Evolutionary conservation across 92 coral and sea anemone genomes (phyloP).

Genomic region (Paragorgia papillata): DNA sequence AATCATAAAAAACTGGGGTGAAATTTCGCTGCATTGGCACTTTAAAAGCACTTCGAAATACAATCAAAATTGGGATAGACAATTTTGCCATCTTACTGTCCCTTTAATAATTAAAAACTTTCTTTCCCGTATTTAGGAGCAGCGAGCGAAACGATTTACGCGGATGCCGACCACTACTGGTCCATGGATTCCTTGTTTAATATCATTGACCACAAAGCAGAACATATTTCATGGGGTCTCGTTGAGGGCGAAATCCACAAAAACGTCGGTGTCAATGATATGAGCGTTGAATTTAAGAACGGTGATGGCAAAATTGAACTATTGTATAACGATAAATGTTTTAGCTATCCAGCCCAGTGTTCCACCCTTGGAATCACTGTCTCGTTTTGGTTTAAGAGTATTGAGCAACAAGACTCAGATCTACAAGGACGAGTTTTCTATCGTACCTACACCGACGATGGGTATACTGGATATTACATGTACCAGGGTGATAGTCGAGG

Average conservation of each 20-base stretch:
- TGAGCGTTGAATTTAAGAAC: neutral
- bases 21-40: too few species aligned
- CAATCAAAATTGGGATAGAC: too few species aligned
- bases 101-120: too few species aligned
- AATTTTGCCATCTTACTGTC: too few species aligned
- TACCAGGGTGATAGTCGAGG: neutral
- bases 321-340: neutral
- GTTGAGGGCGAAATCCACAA: neutral
- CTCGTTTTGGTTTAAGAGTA: constrained; percentile 32
- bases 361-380: neutral
- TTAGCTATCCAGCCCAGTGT: neutral
- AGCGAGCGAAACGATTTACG: constrained; percentile 11
- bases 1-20: too few species aligned
- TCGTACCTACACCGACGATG: neutral
- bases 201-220: constrained; percentile 14
- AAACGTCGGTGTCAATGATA: constrained; percentile 6
- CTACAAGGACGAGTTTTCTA: constrained; percentile 2
- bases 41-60: too few species aligned
- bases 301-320: constrained; percentile 25
- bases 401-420: neutral
- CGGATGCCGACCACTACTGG: constrained; percentile 23
- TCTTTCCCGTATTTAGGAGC: neutral
- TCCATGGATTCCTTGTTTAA: constrained; percentile 24
- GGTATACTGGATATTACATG: constrained; percentile 21
- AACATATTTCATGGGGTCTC: constrained; percentile 1